Evolutionary conservation across 2,797 vertebrate species (phyloP).

Genomic region (Acipenser transmontanus): DNA sequence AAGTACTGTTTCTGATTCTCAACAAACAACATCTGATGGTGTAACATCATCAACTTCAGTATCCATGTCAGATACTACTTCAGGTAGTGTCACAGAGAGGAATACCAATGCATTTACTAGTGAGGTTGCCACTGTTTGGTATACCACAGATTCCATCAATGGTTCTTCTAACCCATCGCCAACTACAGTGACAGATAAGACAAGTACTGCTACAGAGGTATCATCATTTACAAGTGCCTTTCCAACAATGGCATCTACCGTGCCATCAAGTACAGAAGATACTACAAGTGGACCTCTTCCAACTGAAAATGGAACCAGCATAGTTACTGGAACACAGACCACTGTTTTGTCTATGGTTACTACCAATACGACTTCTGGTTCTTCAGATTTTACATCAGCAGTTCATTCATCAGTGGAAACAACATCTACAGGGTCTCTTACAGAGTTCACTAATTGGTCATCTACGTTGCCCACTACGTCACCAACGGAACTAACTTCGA

Average conservation of each 20-base stretch:
- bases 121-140: background rate
- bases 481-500: background rate
- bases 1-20: background rate
- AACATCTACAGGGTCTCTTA: slow-evolving; percentile 23
- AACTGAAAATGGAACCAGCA: slow-evolving; percentile 4
- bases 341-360: slow-evolving; percentile 4
- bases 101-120: background rate
- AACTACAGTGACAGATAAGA: slow-evolving; percentile 23
- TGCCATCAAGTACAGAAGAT: slow-evolving; percentile 10
- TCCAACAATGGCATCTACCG: slow-evolving; percentile 21
- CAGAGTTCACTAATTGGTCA: slow-evolving; percentile 19
- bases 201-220: background rate
- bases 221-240: slow-evolving; percentile 20
- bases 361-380: background rate
- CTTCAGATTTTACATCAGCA: background rate
- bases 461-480: background rate
- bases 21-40: background rate
- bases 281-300: slow-evolving; percentile 17
- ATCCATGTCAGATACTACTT: background rate
- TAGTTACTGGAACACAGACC: background rate
- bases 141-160: background rate
- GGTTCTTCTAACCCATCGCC: slow-evolving; percentile 5
- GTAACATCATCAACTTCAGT: background rate
- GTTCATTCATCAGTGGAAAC: background rate
- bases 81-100: background rate